These are phyloP conservation scores for Ernsta delagoae DNA, from an alignment of 2,888 invertebrate species.

Conservation along the genomic window DNA sequence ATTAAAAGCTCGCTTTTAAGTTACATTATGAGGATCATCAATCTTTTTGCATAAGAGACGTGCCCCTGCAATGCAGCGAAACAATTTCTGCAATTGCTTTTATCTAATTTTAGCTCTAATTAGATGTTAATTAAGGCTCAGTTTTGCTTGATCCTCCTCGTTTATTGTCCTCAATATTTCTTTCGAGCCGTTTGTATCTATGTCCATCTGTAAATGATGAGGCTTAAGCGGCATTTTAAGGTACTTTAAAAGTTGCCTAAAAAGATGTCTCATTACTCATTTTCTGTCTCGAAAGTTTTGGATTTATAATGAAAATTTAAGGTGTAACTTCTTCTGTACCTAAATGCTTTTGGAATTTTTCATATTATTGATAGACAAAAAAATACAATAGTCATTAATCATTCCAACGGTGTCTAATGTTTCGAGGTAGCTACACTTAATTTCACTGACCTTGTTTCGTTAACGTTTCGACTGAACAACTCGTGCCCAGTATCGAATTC, in stretches of 20 bases:
- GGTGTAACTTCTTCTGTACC: neutral
- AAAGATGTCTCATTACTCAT: slow-evolving; percentile 2
- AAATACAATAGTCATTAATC: slow-evolving; percentile 26
- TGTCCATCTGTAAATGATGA: slow-evolving; percentile 25
- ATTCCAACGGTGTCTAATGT: slow-evolving; percentile 22
- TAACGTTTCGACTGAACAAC: slow-evolving; percentile 25
- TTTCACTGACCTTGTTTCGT: slow-evolving; percentile 30
- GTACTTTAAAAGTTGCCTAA: slow-evolving; percentile 4
- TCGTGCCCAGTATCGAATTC: slow-evolving; percentile 28
- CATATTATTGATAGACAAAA: slow-evolving; percentile 1
- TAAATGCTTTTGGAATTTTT: neutral
- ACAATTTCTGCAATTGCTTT: slow-evolving; percentile 17
- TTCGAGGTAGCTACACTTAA: slow-evolving; percentile 20
- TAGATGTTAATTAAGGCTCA: slow-evolving; percentile 18
- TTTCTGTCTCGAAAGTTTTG: neutral
- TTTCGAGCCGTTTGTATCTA: slow-evolving; percentile 14
- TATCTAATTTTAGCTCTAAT: slow-evolving; percentile 20
- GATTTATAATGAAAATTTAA: neutral
- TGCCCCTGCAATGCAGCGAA: slow-evolving; percentile 36
- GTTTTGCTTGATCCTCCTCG: slow-evolving; percentile 4
- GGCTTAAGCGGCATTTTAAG: slow-evolving; percentile 12
- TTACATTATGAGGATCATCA: slow-evolving; percentile 22
- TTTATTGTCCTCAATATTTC: slow-evolving; percentile 25
- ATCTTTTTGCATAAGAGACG: slow-evolving; percentile 32
- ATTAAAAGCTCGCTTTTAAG: slow-evolving; percentile 15